These are phyloP conservation scores for Tetragonula carbonaria DNA, from an alignment of 2,888 invertebrate genomes.

Conservation along the genomic window DNA sequence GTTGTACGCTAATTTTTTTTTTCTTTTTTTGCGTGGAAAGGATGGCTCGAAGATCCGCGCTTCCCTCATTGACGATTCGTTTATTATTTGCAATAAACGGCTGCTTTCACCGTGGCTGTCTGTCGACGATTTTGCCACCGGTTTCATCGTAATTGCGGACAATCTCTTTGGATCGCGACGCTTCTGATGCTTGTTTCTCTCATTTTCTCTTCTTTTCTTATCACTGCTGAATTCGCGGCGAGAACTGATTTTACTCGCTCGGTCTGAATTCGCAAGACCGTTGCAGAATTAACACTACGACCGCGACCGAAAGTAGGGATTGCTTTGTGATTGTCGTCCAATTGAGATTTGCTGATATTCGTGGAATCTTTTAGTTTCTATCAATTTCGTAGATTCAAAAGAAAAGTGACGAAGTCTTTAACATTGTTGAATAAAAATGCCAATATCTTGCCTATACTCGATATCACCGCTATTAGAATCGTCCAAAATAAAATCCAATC, in stretches of 20 bases:
- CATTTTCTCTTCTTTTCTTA: too few relatives aligned
- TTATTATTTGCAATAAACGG: constrained; percentile 53
- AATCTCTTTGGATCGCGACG: constrained; percentile 36
- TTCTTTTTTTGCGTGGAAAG: not conserved
- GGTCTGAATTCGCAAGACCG: too few relatives aligned
- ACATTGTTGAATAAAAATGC: too few relatives aligned
- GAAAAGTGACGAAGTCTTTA: too few relatives aligned
- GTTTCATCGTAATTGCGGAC: constrained; percentile 44
- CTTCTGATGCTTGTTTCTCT: not conserved
- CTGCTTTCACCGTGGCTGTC: constrained; percentile 31
- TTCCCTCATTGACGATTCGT: constrained; percentile 45
- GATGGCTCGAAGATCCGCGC: constrained; percentile 22
- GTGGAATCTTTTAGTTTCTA: not conserved
- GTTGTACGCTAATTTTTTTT: constrained; percentile 47
- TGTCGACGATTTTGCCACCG: constrained; percentile 39
- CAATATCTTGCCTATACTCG: too few relatives aligned
- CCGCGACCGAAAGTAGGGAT: not conserved
- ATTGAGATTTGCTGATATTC: not conserved
- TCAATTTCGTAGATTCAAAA: too few relatives aligned
- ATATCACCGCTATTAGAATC: too few relatives aligned
- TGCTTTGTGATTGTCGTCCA: not conserved
- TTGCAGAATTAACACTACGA: not conserved
- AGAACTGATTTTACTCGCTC: constrained; percentile 19
- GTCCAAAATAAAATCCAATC: not conserved
- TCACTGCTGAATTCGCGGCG: not conserved